A percentile compares a stretch with the other conserved stretches of the same genome.
Evolutionary conservation across 2,888 invertebrate genomes (phyloP).

Genomic region (Microctonus aethiopoides): DNA sequence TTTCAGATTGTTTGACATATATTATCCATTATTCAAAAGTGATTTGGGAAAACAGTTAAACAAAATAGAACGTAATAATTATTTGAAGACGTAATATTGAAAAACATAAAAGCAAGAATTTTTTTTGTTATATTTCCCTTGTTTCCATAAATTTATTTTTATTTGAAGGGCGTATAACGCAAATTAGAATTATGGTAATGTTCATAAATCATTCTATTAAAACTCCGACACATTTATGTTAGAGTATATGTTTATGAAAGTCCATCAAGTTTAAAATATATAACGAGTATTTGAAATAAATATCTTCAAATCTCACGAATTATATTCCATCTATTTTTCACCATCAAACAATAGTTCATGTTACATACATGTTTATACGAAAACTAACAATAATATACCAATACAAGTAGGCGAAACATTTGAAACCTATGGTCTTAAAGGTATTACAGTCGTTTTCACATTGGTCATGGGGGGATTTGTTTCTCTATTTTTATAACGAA

Average conservation of each 20-base stretch:
- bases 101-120: background rate
- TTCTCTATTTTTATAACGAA: constrained; percentile 55
- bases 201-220: background rate
- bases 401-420: constrained; percentile 26
- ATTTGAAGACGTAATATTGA: background rate
- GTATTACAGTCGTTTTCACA: constrained; percentile 54
- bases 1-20: too few species aligned
- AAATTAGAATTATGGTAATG: background rate
- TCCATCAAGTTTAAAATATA: background rate
- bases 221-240: background rate
- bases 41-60: background rate
- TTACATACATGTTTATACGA: background rate
- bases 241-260: background rate
- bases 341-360: background rate
- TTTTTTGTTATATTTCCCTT: background rate
- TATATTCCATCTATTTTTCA: too few species aligned
- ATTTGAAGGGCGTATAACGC: background rate
- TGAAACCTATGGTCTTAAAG: constrained; percentile 32
- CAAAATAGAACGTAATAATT: background rate
- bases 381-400: constrained; percentile 7
- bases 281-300: background rate
- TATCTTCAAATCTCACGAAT: too few species aligned
- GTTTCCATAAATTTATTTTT: background rate
- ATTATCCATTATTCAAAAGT: too few species aligned
- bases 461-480: constrained; percentile 46